Base-by-base conservation (phyloP, 2,888 invertebrate species). In the Idaea biselata region DNA sequence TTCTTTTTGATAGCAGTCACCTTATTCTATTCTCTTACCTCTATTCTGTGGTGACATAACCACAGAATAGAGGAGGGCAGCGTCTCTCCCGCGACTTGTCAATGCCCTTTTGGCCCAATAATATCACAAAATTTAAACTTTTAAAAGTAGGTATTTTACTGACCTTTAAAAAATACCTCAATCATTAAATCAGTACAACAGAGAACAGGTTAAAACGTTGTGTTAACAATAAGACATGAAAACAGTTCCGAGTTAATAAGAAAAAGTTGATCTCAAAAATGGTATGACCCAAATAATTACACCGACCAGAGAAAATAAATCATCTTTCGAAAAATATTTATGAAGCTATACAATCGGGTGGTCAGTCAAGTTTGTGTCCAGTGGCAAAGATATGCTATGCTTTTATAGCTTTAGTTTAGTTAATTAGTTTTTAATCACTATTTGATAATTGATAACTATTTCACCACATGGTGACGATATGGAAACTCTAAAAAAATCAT, bases 231-330 rank as follows among this genome's bases (percentile, higher is more conserved):
- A 68, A 66, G 67, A 66, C 68, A 67, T 65, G 68, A 60, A 44
- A 62, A 67, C 65, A 56, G 62, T 58, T 17, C 59, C 44, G 44
- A 58, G 58, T 44, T 44, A 55, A 65, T 68, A 68, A 67, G 69
- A 82, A 84, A 84, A 86, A 82, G 78, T 77, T 77, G 83, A 84
- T 86, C 83, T 85, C 72, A 72, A 81, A 81, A 71, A 44, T 44
- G 44, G 80, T 77, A 78, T 83, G 88, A 82, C 85, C 88, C 78
- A 84, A 87, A 89, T 89, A 89, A 89, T 89, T 87, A 87, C 87
- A 85, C 83, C 79, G 75, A 78, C 44, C 76, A 80, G 80, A 79
- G 77, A 76, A 75, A 77, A 88, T 89, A 88, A 89, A 89, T 89
- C 87, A 89, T 89, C 79, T 80, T 77, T 79, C 79, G 76, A 82